Conservation (phyloP, 2,888 invertebrate species). For the Trissoscelio sp. region DNA sequence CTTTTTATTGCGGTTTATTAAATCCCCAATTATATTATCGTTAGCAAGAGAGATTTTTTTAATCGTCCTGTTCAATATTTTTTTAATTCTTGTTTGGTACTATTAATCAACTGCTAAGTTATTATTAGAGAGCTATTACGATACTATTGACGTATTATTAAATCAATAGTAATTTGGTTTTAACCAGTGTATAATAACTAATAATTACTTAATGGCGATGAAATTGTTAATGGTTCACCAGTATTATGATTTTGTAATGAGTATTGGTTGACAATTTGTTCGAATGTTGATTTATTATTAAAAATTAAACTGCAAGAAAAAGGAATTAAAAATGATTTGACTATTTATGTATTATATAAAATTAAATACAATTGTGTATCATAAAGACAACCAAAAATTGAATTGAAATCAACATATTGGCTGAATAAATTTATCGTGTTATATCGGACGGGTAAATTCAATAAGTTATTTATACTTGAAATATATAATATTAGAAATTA, state of each 20-base stretch:
- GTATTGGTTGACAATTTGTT: too few species aligned
- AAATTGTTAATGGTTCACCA: slow-evolving; percentile 12
- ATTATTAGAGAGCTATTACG: neutral
- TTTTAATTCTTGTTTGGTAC: too few species aligned
- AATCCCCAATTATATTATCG: too few species aligned
- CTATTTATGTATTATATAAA: too few species aligned
- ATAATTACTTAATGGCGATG: slow-evolving; percentile 20
- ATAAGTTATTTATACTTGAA: slow-evolving; percentile 33
- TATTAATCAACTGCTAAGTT: too few species aligned
- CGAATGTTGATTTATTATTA: too few species aligned
- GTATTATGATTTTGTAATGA: too few species aligned
- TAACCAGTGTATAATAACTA: slow-evolving; percentile 5
- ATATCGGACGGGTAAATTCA: slow-evolving; percentile 28
- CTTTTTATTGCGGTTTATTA: too few species aligned
- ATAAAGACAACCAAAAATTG: neutral
- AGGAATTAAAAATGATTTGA: too few species aligned
- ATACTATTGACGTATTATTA: slow-evolving; percentile 3
- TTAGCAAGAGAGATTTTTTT: too few species aligned
- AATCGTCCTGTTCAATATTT: too few species aligned
- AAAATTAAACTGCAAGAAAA: too few species aligned
- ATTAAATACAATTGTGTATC: neutral
- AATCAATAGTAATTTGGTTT: slow-evolving; percentile 11
- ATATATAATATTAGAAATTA: slow-evolving; percentile 33
- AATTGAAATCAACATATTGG: slow-evolving; percentile 6
- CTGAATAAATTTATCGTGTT: slow-evolving; percentile 14